Conservation (phyloP, 2,113 vertebrate species). For the Pao palembangensis region DNA sequence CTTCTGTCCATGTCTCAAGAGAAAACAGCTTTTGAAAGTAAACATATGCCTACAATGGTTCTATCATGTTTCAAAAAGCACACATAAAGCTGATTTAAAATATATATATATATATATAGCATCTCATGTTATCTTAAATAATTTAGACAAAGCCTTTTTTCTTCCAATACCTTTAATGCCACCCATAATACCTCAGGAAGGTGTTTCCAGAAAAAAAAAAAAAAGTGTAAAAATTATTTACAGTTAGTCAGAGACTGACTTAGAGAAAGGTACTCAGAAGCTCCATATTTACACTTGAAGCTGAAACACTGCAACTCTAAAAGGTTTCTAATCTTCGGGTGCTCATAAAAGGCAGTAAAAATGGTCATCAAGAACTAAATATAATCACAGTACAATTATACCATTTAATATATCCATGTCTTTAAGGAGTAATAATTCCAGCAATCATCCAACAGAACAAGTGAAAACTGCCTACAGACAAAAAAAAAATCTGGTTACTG, state of each 20-base stretch:
- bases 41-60: no score
- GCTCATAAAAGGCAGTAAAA: not conserved
- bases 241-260: slow-evolving; percentile 1
- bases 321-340: slow-evolving; percentile 33
- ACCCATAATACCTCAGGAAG: slow-evolving; percentile 20
- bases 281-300: slow-evolving; percentile 24
- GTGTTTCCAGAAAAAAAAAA: slow-evolving; percentile 13
- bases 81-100: no score
- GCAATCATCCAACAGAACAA: slow-evolving; percentile 1
- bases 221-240: slow-evolving; percentile 22
- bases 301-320: slow-evolving; percentile 3
- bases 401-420: not conserved
- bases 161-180: slow-evolving; percentile 49
- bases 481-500: not conserved
- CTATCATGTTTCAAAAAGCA: no score
- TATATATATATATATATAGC: not conserved
- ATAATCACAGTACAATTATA: not conserved
- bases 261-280: slow-evolving; percentile 15
- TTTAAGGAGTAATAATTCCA: slow-evolving; percentile 7
- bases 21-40: no score
- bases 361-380: not conserved
- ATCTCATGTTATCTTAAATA: not conserved
- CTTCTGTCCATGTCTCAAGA: no score
- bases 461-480: slow-evolving; percentile 2
- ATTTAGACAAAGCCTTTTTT: not conserved